Evolutionary conservation across 2,888 invertebrate species (phyloP).

Genomic region (Orchesellides sinensis): DNA sequence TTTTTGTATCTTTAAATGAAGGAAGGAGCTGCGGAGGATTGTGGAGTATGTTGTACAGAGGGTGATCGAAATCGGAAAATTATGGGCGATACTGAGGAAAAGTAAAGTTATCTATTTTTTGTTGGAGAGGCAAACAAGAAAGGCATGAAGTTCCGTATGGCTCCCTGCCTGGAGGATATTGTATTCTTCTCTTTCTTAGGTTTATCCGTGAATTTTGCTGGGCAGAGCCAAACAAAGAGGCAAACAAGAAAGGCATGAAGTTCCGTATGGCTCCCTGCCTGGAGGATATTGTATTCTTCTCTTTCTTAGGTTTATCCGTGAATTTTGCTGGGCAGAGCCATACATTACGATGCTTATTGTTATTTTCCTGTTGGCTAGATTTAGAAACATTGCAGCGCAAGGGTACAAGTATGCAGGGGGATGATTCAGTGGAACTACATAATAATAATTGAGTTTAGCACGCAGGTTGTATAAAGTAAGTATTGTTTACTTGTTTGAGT

Average conservation of each 20-base stretch:
- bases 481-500: background rate
- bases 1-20: background rate
- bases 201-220: conserved; percentile 48
- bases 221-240: background rate
- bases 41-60: background rate
- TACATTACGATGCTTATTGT: conserved; percentile 40
- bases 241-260: conserved; percentile 17
- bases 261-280: conserved; percentile 54
- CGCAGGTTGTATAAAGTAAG: no score
- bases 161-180: conserved; percentile 60
- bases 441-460: no score
- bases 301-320: conserved; percentile 33
- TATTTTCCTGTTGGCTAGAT: conserved; percentile 45
- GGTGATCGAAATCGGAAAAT: conserved; percentile 30
- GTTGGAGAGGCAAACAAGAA: background rate
- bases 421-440: no score
- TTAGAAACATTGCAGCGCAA: background rate
- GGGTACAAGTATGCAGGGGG: no score
- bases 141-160: conserved; percentile 35
- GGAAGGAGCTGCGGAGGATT: background rate
- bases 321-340: conserved; percentile 29
- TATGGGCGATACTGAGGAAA: conserved; percentile 32
- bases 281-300: conserved; percentile 36
- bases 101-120: conserved; percentile 24
- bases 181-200: conserved; percentile 1